Base-by-base conservation (phyloP, 2,797 vertebrate genomes). In the Melanotaenia pygmaea region DNA sequence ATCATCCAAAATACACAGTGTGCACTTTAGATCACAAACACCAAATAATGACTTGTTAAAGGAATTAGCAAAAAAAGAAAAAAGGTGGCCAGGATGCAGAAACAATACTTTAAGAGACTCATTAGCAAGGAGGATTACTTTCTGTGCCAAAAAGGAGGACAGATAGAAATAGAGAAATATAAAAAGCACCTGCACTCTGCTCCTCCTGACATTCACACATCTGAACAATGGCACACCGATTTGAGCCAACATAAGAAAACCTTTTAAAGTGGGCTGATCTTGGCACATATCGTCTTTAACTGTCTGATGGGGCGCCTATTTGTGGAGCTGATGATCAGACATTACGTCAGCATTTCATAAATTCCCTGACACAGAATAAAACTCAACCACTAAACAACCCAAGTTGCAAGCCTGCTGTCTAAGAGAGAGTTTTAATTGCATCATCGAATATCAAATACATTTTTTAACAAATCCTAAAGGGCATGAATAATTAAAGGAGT, bases 391-490 rank as follows among this genome's bases (percentile, higher is more conserved):
- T 10, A 61, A 47, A 86, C 38, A 30, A 71, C 34, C 34, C 71
- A 73, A 38, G 28, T 51, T 74, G 70, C 75, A 56, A 67, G 66
- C 65, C 53, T 71, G 60, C 45, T 4, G 64, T 59, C 28, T 16
- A 56, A 65, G 61, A 43, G 3, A 76, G 4, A 22, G 47, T 34
- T 82, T 78, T 85, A 82, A 89, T 84, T 87, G 77, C 74, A 80
- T 88, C 74, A 76, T 67, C 72, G 71, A 86, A 88, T 83, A 82
- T 80, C 78, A 84, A 81, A 90, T 84, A 69, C 75, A 83, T 16
- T 34, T 24, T 57, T 50, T 67, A 24, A 7, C 60, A 61, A 79
- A 72, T 76, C 66, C 72, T 67, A 88, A 91, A 88, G 85, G 83
- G 67, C 79, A 76, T 47, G 57, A 75, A 61, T 80, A 72, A 83